Evolutionary conservation across 2,888 invertebrate species (phyloP).

Genomic region (Dorcus hopei): DNA sequence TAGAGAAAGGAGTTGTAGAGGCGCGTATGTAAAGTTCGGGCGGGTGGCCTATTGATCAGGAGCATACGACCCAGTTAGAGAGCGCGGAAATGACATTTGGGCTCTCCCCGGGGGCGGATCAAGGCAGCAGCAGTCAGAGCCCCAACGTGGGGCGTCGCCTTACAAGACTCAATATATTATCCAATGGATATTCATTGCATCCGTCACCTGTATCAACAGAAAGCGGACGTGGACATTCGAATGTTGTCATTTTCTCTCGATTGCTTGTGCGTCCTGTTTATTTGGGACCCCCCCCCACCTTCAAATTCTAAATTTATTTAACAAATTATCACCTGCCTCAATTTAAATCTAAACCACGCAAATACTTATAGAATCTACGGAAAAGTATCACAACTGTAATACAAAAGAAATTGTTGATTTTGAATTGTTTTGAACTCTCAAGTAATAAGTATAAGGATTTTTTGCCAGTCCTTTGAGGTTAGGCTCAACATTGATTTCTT

Average conservation of each 20-base stretch:
- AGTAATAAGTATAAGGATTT: no score
- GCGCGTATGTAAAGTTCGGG: conserved; percentile 16
- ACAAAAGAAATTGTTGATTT: no score
- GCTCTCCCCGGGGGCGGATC: conserved; percentile 29
- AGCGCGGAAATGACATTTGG: conserved; percentile 33
- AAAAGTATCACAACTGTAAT: no score
- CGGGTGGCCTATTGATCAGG: conserved; percentile 31
- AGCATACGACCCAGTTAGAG: conserved; percentile 28
- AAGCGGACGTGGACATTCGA: no score
- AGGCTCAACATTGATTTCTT: no score
- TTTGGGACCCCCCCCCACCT: background rate
- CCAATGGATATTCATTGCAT: conserved; percentile 38
- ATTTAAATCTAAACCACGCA: no score
- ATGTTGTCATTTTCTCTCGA: no score
- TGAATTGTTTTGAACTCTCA: no score
- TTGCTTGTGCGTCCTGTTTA: background rate
- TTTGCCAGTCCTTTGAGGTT: no score
- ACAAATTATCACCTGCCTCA: no score
- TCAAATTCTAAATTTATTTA: no score
- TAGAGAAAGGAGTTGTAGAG: conserved; percentile 1
- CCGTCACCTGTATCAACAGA: conserved; percentile 4
- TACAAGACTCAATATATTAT: conserved; percentile 37
- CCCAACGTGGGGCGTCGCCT: conserved; percentile 27
- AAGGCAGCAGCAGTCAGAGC: conserved; percentile 29
- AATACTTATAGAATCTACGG: no score